Percentiles rank a stretch among this genome's conserved stretches.
Conservation (phyloP, 2,113 vertebrate species). For the Piprites chloris region DNA sequence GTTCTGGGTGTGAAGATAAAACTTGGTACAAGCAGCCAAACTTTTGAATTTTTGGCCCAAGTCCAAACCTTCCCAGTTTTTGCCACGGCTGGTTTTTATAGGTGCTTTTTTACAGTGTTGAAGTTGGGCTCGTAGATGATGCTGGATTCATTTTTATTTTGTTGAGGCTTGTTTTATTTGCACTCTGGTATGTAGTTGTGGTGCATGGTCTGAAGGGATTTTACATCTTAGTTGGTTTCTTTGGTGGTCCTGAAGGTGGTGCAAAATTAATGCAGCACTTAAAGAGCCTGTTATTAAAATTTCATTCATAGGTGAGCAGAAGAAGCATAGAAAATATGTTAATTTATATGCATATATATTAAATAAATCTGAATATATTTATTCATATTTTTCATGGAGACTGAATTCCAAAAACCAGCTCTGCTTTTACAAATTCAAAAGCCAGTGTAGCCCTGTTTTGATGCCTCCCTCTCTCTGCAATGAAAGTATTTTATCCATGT, state of each 20-base stretch:
- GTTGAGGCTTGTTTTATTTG: conserved; percentile 41
- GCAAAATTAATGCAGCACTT: conserved; percentile 6
- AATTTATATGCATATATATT: conserved; percentile 15
- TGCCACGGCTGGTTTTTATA: neutral
- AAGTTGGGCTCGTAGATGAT: neutral
- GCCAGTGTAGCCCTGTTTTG: neutral
- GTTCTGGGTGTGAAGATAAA: neutral
- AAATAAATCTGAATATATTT: neutral
- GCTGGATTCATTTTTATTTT: conserved; percentile 12
- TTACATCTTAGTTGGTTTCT: conserved; percentile 26
- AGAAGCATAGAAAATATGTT: neutral
- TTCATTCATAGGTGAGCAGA: neutral
- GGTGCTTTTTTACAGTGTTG: neutral
- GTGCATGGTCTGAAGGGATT: neutral
- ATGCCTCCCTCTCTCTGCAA: neutral
- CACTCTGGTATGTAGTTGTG: neutral
- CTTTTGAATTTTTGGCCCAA: neutral
- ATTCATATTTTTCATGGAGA: neutral
- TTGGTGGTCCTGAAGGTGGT: conserved; percentile 35
- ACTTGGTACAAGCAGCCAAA: neutral
- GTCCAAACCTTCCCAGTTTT: neutral
- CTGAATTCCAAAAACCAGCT: neutral
- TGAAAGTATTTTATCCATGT: neutral
- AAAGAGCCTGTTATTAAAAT: conserved; percentile 20
- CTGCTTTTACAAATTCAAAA: neutral